These are phyloP conservation scores for Chorisops tibialis DNA, from an alignment of 2,888 invertebrate species.

Conservation along the genomic window DNA sequence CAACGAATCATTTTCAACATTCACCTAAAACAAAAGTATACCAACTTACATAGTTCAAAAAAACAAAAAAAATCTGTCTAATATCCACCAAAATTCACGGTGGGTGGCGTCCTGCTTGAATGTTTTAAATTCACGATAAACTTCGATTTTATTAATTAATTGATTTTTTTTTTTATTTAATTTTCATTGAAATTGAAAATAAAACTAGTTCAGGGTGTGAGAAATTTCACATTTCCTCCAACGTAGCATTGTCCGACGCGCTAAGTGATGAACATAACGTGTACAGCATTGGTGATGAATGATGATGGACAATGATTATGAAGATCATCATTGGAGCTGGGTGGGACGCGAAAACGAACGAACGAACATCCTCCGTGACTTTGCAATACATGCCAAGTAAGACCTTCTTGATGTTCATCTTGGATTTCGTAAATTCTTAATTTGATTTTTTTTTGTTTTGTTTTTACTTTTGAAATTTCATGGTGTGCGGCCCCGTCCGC, in stretches of 20 bases:
- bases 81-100: no score
- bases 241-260: not conserved
- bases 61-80: no score
- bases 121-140: no score
- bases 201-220: slow-evolving; percentile 16
- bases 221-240: slow-evolving; percentile 18
- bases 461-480: slow-evolving; percentile 9
- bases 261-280: slow-evolving; percentile 1
- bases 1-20: no score
- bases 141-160: no score
- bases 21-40: no score
- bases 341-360: no score
- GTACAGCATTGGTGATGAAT: not conserved
- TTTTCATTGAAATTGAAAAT: not conserved
- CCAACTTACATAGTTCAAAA: no score
- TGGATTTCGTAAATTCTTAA: no score
- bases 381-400: not conserved
- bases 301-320: not conserved
- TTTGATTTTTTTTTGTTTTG: not conserved
- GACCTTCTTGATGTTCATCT: slow-evolving; percentile 16
- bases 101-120: no score
- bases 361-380: slow-evolving; percentile 20
- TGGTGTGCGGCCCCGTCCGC: slow-evolving; percentile 19
- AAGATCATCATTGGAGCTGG: slow-evolving; percentile 4
- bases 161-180: no score